Evolutionary conservation across 2,888 invertebrate genomes (phyloP).

Genomic region (Diabrotica balteata): DNA sequence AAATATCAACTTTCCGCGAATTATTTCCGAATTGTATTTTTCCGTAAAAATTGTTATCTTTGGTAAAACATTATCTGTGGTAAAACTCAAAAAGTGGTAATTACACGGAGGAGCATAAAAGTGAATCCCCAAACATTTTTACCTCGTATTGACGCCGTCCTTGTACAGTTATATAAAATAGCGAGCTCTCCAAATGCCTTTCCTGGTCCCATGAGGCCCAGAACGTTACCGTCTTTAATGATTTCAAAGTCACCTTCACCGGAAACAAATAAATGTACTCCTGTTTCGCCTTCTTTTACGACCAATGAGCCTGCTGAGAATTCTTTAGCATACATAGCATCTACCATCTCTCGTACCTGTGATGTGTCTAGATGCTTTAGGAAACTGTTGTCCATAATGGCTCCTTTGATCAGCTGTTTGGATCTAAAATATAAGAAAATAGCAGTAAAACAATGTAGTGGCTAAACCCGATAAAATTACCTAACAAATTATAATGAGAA

Average conservation of each 20-base stretch:
- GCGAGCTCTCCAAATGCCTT: constrained; percentile 75
- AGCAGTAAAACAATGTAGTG: too few species aligned
- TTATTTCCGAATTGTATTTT: neutral
- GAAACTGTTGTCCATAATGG: constrained; percentile 72
- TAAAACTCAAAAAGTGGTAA: too few species aligned
- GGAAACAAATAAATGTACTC: constrained; percentile 69
- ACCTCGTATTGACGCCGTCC: constrained; percentile 73
- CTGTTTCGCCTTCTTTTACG: constrained; percentile 69
- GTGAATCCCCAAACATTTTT: constrained; percentile 15
- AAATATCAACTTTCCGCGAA: too few species aligned
- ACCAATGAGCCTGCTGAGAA: constrained; percentile 65
- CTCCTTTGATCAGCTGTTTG: constrained; percentile 71
- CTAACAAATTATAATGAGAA: too few species aligned
- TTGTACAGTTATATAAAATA: constrained; percentile 77
- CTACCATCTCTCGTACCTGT: constrained; percentile 72
- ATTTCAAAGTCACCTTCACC: constrained; percentile 76
- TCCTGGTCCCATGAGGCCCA: constrained; percentile 72
- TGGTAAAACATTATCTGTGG: constrained; percentile 7
- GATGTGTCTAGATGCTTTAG: constrained; percentile 69
- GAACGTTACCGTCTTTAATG: constrained; percentile 67
- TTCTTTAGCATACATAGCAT: constrained; percentile 69
- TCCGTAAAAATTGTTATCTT: constrained; percentile 2
- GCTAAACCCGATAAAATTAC: too few species aligned
- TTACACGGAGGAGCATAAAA: too few species aligned
- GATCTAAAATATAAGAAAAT: constrained; percentile 59